Evolutionary conservation across 1,140 invertebrate species (phyloP), one percentile per base, ranked within the genome.

Genomic region (Bombus impatiens): DNA sequence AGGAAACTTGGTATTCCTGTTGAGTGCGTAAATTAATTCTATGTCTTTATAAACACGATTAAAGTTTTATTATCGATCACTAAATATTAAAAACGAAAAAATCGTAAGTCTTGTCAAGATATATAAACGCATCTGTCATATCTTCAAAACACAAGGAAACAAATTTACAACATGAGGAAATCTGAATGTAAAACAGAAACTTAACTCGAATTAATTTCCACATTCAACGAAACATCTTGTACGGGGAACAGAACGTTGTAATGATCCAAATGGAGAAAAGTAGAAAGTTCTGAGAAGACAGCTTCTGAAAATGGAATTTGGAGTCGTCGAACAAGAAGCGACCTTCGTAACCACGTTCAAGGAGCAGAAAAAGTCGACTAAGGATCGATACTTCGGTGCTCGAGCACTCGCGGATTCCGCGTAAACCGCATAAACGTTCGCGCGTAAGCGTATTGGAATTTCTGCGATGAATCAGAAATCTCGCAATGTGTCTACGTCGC

Each of bases 391-490:
- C 42, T 35, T 84, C 37, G 32, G 40, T 82, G 32, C 44, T 57
- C 62, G 18, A 59, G 71, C 75, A 85, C 68, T 76, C 77, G 82
- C 74, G 70, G 68, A 82, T 82, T 74, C 82, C 42, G 28, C 82
- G 53, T 76, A 83, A 89, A 89, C 70, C 42, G 68, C 44, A 84
- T 78, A 74, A 74, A 78, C 32, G 75, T n/a, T 44, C 57, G 67
- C 65, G 59, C 40, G 86, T 90, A 89, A 90, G 44, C 72, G 32
- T 65, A 78, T 74, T 74, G 89, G 89, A 86, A 90, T 90, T 84
- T 25, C 40, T 15, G 22, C 59, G 86, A 57, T 90, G 89, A 90
- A 65, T 90, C 89, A 90, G 89, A 86, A 86, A 89, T 81, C 68
- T 53, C 59, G 53, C 37, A 42, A 65, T 42, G 82, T 53, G 18